Base-by-base conservation (phyloP, 2,113 vertebrate species). In the Hystrix cristata region DNA sequence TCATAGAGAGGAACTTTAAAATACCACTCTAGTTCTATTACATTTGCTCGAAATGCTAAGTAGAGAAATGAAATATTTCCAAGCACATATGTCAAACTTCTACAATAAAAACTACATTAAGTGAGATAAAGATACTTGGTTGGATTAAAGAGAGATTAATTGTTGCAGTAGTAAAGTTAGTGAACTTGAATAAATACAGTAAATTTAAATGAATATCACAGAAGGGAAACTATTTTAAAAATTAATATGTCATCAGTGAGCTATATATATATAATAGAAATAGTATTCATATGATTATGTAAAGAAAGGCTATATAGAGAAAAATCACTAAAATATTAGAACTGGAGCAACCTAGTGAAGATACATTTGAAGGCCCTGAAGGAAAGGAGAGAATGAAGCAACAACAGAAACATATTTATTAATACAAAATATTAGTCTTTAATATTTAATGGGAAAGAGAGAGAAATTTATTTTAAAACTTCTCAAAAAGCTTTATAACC, bases 311-410 rank as follows among this genome's bases (percentile, higher is more conserved):
- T 88, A 78, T 14, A 91, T 55, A 55, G 2, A 92, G 46, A 69
- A 83, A 71, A 83, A 76, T 84, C 55, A 84, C 13, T 92, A 64
- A 92, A 91, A 71, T 46, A 31, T 60, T 83, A 91, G 59, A 83
- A 71, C 60, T 55, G 23, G 16, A 67, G 31, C 11, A 67, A 43
- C 7, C 57, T 60, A 81, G 60, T 69, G 38, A 90, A 67, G 48
- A 67, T 43, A 23, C 6, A 51, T 4, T 74, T 91, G 57, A 34
- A 67, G 31, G 13, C 18, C 51, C 64, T 43, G 4, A 64, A 96
- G 18, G 7, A 90, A 43, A 94, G 25, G 23, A 82, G 48, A 38
- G 23, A 51, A 64, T 59, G 6, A 15, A 23, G 1, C 4, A 51
- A 23, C 83, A 34, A 62, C 27, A 87, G 34, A 85, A 79, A 89